phyloP scores from a whole-genome alignment of 2,797 vertebrate species.

The Micromesistius poutassou region DNA sequence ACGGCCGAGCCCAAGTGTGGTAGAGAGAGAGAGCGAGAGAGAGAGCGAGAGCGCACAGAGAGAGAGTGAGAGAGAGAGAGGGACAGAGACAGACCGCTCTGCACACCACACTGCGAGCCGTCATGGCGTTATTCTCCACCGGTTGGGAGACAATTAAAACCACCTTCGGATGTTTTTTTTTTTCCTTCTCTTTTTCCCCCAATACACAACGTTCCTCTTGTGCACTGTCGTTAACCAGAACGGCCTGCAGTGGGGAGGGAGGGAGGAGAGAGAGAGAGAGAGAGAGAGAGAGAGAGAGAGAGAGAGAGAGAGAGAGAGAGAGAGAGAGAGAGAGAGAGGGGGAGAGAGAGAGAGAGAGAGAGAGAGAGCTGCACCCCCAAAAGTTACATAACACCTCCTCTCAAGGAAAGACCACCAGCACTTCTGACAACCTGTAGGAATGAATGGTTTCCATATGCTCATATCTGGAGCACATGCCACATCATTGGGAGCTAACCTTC shows the following conservation, averaged over 20 bases:
- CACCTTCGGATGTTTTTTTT: not conserved
- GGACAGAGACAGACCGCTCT: too few species aligned
- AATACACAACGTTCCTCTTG: conserved; percentile 15
- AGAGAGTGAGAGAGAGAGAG: not conserved
- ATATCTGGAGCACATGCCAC: conserved; percentile 40
- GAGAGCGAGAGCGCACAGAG: too few species aligned
- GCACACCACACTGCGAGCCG: too few species aligned
- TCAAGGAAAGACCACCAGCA: conserved; percentile 57
- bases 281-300: conserved; percentile 9
- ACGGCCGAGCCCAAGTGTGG: too few species aligned
- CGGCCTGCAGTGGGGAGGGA: conserved; percentile 32
- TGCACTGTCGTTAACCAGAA: conserved; percentile 36
- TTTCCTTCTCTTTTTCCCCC: not conserved
- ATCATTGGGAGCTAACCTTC: too few species aligned
- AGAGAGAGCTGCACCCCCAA: conserved; percentile 34
- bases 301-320: too few species aligned
- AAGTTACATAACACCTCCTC: conserved; percentile 58
- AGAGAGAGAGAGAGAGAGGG: too few species aligned
- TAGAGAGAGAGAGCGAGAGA: not conserved
- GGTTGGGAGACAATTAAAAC: conserved; percentile 30
- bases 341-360: too few species aligned
- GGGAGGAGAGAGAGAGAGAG: not conserved
- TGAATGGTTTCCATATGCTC: conserved; percentile 70
- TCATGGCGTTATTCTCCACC: conserved; percentile 5
- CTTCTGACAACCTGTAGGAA: conserved; percentile 64